Evolutionary conservation across 2,888 invertebrate genomes (phyloP).

Genomic region (Elgonia sp.): DNA sequence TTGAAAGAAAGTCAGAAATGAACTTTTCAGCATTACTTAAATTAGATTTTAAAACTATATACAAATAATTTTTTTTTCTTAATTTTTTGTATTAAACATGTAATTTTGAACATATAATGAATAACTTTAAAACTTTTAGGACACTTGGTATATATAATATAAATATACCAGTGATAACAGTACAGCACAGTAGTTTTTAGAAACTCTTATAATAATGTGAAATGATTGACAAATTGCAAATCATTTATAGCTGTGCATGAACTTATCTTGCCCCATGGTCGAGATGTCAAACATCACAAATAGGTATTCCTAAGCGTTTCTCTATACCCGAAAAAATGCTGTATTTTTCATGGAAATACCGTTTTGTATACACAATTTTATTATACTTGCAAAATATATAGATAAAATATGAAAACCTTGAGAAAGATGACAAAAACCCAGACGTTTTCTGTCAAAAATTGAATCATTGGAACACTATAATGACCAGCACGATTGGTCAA

Average conservation of each 20-base stretch:
- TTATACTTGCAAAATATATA: conserved; percentile 47
- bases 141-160: neutral
- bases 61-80: neutral
- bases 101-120: too few species aligned
- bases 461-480: conserved; percentile 10
- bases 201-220: neutral
- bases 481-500: conserved; percentile 35
- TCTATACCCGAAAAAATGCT: conserved; percentile 49
- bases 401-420: neutral
- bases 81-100: too few species aligned
- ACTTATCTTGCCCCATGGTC: conserved; percentile 32
- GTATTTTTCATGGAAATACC: conserved; percentile 67
- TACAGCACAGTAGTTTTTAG: conserved; percentile 38
- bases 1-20: neutral
- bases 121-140: too few species aligned
- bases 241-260: conserved; percentile 43
- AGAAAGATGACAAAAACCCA: too few species aligned
- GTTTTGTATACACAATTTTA: conserved; percentile 62
- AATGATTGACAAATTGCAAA: conserved; percentile 1
- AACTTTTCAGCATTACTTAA: neutral
- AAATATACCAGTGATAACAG: conserved; percentile 4
- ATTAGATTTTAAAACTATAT: neutral
- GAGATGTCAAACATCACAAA: conserved; percentile 59
- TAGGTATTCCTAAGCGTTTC: conserved; percentile 47
- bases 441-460: too few species aligned